Evolutionary conservation across 1,140 invertebrate genomes (phyloP), one percentile per base, ranked within the genome.

Genomic region (Cardiocondyla obscurior): DNA sequence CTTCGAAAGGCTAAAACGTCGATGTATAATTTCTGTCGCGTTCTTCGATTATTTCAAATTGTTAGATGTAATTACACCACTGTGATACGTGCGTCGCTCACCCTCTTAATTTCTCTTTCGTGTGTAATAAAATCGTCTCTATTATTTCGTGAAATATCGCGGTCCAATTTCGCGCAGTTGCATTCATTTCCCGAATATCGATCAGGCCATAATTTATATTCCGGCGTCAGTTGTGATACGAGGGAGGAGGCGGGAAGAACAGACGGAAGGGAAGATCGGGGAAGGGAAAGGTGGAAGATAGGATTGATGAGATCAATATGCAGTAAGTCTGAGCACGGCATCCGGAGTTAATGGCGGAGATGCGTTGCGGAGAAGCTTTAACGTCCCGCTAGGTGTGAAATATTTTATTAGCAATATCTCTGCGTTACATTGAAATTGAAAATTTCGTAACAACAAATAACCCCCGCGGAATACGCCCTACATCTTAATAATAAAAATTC

Each of bases 261-360:
- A 85, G 82, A 82, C 28, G 33, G 82, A 46, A 70, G 70, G 7
- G 42, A 53, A 82, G 74, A 30, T 22, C 39, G 65, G 28, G 46
- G 33, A 25, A 67, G 74, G 74, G 46, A 69, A n/a, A 60, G 55
- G 73, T 69, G 46, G 79, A 51, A 67, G 81, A 62, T 69, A 79
- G 79, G 91, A 93, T 93, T 92, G 91, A 93, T 93, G 92, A 90
- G 91, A 93, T 93, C 92, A 93, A 93, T 93, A 93, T 93, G 93
- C 93, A 93, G 92, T 93, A 93, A 93, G 92, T 93, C 91, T 93
- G 90, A 90, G 85, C 89, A 92, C 89, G 86, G 91, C 89, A 91
- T 91, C 81, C 86, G 85, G 88, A 90, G 91, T 92, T 93, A 93
- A 93, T 92, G 91, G 92, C 72, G 73, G 81, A 86, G 85, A 79